These are phyloP conservation scores for Odontamblyopus rebecca DNA, from an alignment of 2,797 vertebrate genomes.

Conservation along the genomic window DNA sequence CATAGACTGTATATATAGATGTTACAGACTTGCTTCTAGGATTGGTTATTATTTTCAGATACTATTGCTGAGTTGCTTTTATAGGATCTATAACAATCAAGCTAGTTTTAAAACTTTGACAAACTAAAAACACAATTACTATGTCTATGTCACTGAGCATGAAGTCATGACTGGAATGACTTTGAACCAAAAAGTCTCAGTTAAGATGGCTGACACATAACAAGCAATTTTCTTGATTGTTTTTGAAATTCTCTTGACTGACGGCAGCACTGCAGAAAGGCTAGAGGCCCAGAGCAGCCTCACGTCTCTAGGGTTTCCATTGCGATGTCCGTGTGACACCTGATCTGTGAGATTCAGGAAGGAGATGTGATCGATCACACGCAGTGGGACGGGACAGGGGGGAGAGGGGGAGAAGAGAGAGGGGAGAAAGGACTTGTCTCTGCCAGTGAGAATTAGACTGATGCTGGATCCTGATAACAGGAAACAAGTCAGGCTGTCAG, in stretches of 20 bases:
- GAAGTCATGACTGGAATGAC: not conserved
- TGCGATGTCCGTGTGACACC: constrained; percentile 79
- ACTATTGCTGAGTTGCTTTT: not conserved
- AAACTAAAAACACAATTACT: not conserved
- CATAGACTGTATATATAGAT: too few relatives aligned
- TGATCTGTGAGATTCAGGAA: constrained; percentile 73
- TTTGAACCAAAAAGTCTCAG: not conserved
- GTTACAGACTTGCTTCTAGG: not conserved
- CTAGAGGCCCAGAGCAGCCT: constrained; percentile 73
- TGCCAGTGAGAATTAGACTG: constrained; percentile 38
- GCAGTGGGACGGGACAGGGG: constrained; percentile 23
- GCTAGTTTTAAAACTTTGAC: not conserved
- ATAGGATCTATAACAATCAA: not conserved
- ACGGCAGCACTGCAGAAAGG: constrained; percentile 65
- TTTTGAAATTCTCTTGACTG: constrained; percentile 45
- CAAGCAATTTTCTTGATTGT: not conserved
- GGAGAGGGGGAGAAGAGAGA: constrained; percentile 1
- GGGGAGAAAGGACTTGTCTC: constrained; percentile 21
- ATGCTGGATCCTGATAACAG: constrained; percentile 28
- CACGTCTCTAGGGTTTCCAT: constrained; percentile 64
- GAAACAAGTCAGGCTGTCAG: constrained; percentile 28
- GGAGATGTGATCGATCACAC: constrained; percentile 76
- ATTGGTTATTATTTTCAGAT: not conserved
- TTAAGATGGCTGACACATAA: not conserved
- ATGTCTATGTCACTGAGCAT: not conserved